phyloP scores from a whole-genome alignment of 2,113 vertebrate species.

The Datnioides undecimradiatus region DNA sequence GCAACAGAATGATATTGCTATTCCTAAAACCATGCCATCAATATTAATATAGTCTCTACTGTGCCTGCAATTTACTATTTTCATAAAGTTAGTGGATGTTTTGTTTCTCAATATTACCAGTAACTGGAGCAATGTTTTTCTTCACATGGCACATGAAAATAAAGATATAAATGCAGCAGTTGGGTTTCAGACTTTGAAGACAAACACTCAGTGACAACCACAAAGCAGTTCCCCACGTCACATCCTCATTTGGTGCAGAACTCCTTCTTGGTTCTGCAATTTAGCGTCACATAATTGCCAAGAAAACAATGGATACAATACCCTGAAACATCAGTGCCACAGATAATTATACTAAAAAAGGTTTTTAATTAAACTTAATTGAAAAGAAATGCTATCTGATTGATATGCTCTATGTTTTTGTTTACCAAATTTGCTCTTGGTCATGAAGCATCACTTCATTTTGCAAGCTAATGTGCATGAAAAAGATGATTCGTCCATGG shows the following conservation, averaged over 20 bases:
- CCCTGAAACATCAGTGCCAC: constrained; percentile 46
- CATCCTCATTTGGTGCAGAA: constrained; percentile 30
- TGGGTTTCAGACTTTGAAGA: constrained; percentile 44
- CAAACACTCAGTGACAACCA: constrained; percentile 54
- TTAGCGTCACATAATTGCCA: constrained; percentile 39
- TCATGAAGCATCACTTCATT: constrained; percentile 58
- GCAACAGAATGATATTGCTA: not conserved
- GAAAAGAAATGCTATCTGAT: constrained; percentile 63
- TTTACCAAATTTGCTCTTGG: constrained; percentile 61
- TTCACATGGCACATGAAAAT: constrained; percentile 47
- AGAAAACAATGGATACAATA: constrained; percentile 40
- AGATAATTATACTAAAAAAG: constrained; percentile 59
- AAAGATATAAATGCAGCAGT: constrained; percentile 39
- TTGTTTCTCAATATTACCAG: constrained; percentile 2
- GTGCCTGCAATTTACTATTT: not conserved
- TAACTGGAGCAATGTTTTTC: constrained; percentile 30
- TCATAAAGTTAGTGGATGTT: constrained; percentile 22
- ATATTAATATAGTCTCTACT: not conserved
- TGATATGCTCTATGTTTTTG: constrained; percentile 59
- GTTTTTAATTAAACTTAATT: constrained; percentile 66
- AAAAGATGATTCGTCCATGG: constrained; percentile 58
- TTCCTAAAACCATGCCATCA: not conserved
- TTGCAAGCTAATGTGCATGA: constrained; percentile 60
- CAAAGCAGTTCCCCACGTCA: constrained; percentile 31
- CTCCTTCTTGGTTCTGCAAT: constrained; percentile 32